These are phyloP conservation scores for Phylloscopus trochiloides DNA, from an alignment of 2,113 vertebrate genomes.

Conservation along the genomic window DNA sequence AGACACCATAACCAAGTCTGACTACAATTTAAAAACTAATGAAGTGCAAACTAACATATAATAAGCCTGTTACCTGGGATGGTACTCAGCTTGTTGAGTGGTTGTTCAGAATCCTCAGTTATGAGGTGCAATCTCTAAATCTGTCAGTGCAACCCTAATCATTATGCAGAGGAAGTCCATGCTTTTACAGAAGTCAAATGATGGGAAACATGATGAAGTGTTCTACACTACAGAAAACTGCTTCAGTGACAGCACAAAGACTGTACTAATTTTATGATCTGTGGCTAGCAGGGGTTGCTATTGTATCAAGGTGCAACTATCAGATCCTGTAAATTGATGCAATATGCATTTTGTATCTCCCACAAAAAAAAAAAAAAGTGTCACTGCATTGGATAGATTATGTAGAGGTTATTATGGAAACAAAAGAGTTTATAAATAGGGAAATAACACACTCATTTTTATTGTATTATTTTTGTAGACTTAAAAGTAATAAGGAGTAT, in stretches of 20 bases:
- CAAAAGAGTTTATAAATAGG: neutral
- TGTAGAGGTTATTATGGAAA: neutral
- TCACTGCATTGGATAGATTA: neutral
- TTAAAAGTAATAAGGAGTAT: neutral
- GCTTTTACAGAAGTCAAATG: neutral
- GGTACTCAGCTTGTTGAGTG: neutral
- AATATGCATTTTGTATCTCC: neutral
- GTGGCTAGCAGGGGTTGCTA: neutral
- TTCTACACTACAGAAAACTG: neutral
- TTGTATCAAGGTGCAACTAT: neutral
- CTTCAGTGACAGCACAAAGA: neutral
- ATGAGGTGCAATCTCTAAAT: neutral
- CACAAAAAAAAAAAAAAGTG: neutral
- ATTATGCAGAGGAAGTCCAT: neutral
- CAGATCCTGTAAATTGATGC: neutral
- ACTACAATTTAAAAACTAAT: neutral
- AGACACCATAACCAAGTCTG: neutral
- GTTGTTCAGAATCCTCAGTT: neutral
- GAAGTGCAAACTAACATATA: neutral
- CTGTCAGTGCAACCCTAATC: neutral
- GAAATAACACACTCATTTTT: neutral
- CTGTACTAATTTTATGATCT: neutral
- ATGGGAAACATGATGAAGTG: neutral
- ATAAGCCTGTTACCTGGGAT: neutral
- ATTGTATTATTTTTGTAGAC: neutral